These are phyloP conservation scores for Anoncus sp. DNA, from an alignment of 2,888 invertebrate genomes.

Conservation along the genomic window DNA sequence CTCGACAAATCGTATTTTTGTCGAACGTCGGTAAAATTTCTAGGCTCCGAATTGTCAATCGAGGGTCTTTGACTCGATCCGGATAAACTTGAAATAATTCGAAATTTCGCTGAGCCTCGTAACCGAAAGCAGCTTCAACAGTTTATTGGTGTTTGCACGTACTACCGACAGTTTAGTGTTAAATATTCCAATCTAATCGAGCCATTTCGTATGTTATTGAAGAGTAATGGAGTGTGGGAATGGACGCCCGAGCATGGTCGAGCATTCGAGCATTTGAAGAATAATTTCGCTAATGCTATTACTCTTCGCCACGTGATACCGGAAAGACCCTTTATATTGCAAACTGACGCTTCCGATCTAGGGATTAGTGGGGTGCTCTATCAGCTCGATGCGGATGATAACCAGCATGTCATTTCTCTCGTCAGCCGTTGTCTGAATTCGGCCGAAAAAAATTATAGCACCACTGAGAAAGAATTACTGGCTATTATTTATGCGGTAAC, in stretches of 20 bases:
- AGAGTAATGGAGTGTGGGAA: slow-evolving; percentile 29
- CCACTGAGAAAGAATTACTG: slow-evolving; percentile 33
- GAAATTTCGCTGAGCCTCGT: slow-evolving; percentile 64
- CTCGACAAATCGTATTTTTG: slow-evolving; percentile 66
- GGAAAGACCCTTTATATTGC: slow-evolving; percentile 43
- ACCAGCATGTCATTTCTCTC: slow-evolving; percentile 59
- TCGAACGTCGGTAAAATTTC: slow-evolving; percentile 56
- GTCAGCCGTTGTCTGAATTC: slow-evolving; percentile 62
- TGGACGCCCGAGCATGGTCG: slow-evolving; percentile 42
- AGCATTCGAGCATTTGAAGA: slow-evolving; percentile 47
- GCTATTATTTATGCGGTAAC: slow-evolving; percentile 60
- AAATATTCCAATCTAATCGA: slow-evolving; percentile 27
- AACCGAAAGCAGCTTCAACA: slow-evolving; percentile 66
- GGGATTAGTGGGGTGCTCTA: slow-evolving; percentile 64
- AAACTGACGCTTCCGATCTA: slow-evolving; percentile 55
- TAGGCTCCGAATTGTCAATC: slow-evolving; percentile 43
- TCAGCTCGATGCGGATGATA: slow-evolving; percentile 23
- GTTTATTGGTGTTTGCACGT: slow-evolving; percentile 55
- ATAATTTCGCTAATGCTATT: slow-evolving; percentile 44
- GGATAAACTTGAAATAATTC: slow-evolving; percentile 63
- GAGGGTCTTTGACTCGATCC: slow-evolving; percentile 28
- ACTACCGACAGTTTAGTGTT: slow-evolving; percentile 27
- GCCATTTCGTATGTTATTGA: slow-evolving; percentile 48
- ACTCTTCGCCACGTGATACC: slow-evolving; percentile 7
- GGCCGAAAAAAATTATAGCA: slow-evolving; percentile 1